A percentile compares a stretch with the other conserved stretches of the same genome.
These are phyloP conservation scores for Eueremaeus valkanovi DNA, from an alignment of 2,888 invertebrate genomes.

Conservation along the genomic window DNA sequence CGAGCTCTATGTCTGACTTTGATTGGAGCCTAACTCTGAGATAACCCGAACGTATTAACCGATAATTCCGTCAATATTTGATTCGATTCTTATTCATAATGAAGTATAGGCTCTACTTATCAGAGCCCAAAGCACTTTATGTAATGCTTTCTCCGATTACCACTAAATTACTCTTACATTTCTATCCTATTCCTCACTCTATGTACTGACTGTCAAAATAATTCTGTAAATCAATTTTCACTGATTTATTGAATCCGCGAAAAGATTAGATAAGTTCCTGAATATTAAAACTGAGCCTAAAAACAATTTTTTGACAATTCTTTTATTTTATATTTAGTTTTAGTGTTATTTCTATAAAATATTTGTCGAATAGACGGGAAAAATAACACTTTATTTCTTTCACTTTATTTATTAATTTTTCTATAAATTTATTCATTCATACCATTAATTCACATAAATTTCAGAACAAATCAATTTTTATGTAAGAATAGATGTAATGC, in stretches of 20 bases:
- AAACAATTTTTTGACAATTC: no score
- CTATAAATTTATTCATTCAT: no score
- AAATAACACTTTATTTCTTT: no score
- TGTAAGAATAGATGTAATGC: no score
- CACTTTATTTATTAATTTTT: no score
- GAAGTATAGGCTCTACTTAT: no score
- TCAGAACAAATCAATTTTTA: no score
- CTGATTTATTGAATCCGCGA: background rate
- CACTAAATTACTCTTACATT: constrained; percentile 3
- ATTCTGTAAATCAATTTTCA: background rate
- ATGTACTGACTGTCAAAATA: background rate
- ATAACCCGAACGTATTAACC: background rate
- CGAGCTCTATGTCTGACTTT: background rate
- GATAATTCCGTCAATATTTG: constrained; percentile 7
- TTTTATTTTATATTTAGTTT: no score
- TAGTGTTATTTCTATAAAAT: no score
- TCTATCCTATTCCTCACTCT: background rate
- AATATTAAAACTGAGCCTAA: background rate
- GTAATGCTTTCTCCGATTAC: constrained; percentile 4
- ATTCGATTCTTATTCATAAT: no score
- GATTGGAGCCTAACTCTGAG: background rate
- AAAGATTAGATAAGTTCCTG: background rate
- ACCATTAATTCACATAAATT: no score
- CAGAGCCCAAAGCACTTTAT: background rate
- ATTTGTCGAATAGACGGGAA: no score